Evolutionary conservation across 2,888 invertebrate genomes (phyloP).

Genomic region (Theodoxus fluviatilis): DNA sequence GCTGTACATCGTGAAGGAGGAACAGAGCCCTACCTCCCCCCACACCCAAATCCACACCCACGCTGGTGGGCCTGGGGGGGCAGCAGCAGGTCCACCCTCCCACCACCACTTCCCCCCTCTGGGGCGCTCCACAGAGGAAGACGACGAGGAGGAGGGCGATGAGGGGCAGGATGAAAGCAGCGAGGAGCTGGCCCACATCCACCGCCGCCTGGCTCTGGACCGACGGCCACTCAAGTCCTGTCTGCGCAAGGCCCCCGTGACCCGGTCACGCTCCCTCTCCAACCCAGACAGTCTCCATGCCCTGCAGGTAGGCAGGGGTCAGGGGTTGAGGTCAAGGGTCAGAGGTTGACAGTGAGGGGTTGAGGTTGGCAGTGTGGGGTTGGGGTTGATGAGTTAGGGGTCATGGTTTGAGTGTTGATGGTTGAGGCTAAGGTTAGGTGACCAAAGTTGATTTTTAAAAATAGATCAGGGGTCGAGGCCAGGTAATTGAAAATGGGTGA

Average conservation of each 20-base stretch:
- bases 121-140: conserved; percentile 29
- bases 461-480: too few species aligned
- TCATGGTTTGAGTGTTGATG: too few species aligned
- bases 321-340: conserved; percentile 13
- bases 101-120: conserved; percentile 23
- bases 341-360: too few species aligned
- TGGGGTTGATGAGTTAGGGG: conserved; percentile 32
- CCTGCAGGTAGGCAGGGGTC: too few species aligned
- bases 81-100: too few species aligned
- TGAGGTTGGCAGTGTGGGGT: too few species aligned
- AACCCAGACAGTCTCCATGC: conserved; percentile 34
- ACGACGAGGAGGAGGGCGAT: conserved; percentile 28
- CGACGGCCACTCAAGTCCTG: conserved; percentile 59
- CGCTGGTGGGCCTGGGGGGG: too few species aligned
- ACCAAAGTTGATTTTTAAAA: too few species aligned
- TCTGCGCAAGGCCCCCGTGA: conserved; percentile 45
- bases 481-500: too few species aligned
- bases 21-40: conserved; percentile 13
- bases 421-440: too few species aligned
- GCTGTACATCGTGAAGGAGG: conserved; percentile 21
- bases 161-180: background rate
- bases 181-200: conserved; percentile 31
- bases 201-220: conserved; percentile 34
- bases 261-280: conserved; percentile 46
- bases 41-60: conserved; percentile 23